phyloP scores from a whole-genome alignment of 2,113 vertebrate species.

The Uria lomvia region DNA sequence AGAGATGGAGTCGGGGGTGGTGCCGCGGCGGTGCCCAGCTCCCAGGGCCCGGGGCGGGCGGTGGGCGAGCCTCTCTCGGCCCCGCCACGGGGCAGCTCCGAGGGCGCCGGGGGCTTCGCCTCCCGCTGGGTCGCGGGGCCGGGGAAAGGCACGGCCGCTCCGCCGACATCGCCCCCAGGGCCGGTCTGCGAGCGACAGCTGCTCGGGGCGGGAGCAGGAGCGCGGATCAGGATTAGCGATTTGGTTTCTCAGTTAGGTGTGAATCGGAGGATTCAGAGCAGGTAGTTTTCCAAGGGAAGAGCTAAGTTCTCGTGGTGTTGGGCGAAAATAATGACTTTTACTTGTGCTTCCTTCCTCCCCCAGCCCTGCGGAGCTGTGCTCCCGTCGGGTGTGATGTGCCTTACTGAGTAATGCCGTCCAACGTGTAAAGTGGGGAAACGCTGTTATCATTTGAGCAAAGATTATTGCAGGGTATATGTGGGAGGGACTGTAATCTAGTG shows the following conservation, averaged over 20 bases:
- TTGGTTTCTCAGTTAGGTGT: not conserved
- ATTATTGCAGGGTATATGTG: constrained; percentile 48
- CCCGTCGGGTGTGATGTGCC: not conserved
- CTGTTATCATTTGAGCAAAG: constrained; percentile 37
- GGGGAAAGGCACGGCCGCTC: not conserved
- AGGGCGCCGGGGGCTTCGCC: not conserved
- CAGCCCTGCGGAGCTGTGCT: not conserved
- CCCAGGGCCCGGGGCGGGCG: too few species aligned
- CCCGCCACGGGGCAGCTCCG: not conserved
- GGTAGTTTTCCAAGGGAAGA: not conserved
- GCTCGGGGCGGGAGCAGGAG: not conserved
- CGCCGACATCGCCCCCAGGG: accelerated
- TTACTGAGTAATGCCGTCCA: constrained; percentile 4
- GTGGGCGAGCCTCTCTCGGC: too few species aligned
- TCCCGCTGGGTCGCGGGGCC: accelerated
- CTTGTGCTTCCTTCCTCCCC: not conserved
- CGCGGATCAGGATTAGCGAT: not conserved
- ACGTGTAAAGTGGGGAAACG: constrained; percentile 35
- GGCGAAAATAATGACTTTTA: not conserved
- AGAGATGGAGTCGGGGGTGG: accelerated
- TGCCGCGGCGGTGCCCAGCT: too few species aligned
- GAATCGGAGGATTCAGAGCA: not conserved
- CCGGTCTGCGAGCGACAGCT: accelerated
- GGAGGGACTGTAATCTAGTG: constrained; percentile 47
- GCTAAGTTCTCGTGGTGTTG: not conserved